phyloP scores from a whole-genome alignment of 2,113 vertebrate species.

The Bagarius yarrelli region DNA sequence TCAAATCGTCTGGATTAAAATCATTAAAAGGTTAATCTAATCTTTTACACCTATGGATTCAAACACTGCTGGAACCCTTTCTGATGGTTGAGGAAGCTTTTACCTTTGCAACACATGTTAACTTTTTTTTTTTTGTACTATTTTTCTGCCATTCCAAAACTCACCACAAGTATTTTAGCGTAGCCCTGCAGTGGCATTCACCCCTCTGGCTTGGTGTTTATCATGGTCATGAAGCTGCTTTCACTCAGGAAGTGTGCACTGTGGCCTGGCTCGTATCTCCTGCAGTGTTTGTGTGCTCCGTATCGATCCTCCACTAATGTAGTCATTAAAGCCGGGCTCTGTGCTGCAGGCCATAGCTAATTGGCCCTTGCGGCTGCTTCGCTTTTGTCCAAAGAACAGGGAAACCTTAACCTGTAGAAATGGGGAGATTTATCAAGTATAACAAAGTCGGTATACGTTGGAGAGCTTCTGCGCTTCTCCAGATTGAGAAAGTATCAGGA shows the following conservation, averaged over 20 bases:
- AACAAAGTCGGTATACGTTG: background rate
- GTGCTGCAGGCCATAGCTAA: constrained; percentile 66
- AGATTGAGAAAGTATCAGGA: background rate
- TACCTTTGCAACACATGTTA: background rate
- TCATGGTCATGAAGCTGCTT: background rate
- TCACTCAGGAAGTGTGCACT: background rate
- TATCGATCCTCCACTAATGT: constrained; percentile 52
- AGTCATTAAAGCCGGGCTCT: constrained; percentile 70
- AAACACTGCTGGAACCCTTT: background rate
- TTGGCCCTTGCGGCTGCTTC: constrained; percentile 22
- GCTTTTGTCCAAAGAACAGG: background rate
- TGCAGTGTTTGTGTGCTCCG: constrained; percentile 35
- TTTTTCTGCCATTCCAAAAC: background rate
- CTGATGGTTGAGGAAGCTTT: background rate
- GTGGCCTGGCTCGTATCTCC: constrained; percentile 16
- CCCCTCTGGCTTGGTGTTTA: background rate
- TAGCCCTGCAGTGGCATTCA: background rate
- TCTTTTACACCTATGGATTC: background rate
- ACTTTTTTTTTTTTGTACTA: background rate
- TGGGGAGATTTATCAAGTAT: background rate
- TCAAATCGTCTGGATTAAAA: background rate
- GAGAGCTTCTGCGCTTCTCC: constrained; percentile 1
- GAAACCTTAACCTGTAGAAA: background rate
- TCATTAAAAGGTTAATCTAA: background rate
- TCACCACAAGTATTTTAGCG: background rate